Evolutionary conservation across 2,888 invertebrate species (phyloP).

Genomic region (Sericinus montela): DNA sequence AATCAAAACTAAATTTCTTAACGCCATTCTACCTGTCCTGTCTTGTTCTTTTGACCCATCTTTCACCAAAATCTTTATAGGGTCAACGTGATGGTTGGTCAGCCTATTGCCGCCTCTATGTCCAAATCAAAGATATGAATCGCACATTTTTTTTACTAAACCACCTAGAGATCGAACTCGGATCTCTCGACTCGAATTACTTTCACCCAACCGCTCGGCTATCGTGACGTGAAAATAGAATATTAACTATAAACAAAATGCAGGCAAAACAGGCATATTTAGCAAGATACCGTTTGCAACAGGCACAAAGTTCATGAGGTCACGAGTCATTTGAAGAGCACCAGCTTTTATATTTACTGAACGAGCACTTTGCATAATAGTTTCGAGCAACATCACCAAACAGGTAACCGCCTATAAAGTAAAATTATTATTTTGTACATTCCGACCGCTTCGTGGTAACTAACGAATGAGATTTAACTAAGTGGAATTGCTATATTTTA

Average conservation of each 20-base stretch:
- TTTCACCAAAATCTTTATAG: too few relatives aligned
- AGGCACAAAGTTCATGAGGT: conserved; percentile 33
- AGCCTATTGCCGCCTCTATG: too few relatives aligned
- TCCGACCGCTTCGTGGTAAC: not conserved
- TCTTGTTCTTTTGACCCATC: too few relatives aligned
- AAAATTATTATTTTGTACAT: conserved; percentile 13
- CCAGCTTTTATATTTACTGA: conserved; percentile 39
- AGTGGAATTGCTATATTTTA: not conserved
- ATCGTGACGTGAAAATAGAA: too few relatives aligned
- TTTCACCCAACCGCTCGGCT: too few relatives aligned
- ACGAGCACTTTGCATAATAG: conserved; percentile 40
- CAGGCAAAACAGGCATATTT: conserved; percentile 12
- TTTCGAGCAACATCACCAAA: conserved; percentile 28
- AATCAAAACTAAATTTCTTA: too few relatives aligned
- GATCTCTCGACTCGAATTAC: too few relatives aligned
- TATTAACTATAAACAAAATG: conserved; percentile 6
- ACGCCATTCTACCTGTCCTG: too few relatives aligned
- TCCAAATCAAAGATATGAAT: too few relatives aligned
- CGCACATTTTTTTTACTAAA: too few relatives aligned
- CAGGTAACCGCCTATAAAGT: conserved; percentile 23
- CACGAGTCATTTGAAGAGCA: conserved; percentile 23
- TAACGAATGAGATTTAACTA: conserved; percentile 1
- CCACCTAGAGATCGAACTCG: too few relatives aligned
- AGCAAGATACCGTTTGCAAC: conserved; percentile 14
- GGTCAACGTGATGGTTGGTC: too few relatives aligned